Percentiles rank a stretch among this genome's conserved stretches.
Evolutionary conservation across 2,113 vertebrate species (phyloP).

Genomic region (Panthera uncia): DNA sequence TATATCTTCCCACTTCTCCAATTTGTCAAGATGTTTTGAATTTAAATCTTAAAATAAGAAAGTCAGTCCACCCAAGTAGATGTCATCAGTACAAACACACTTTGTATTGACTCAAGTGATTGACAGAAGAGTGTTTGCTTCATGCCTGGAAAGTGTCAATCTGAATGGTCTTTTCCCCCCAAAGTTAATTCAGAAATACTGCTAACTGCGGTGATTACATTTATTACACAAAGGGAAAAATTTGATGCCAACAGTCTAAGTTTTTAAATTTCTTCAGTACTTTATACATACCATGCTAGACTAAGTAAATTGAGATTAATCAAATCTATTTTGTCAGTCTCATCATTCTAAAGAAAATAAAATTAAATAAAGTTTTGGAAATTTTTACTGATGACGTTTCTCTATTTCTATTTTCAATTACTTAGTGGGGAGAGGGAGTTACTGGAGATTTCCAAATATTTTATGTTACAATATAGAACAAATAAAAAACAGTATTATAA

Average conservation of each 20-base stretch:
- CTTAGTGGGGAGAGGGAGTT: fast-evolving
- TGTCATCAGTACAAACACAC: slow-evolving; percentile 24
- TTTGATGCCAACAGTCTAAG: neutral
- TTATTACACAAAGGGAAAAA: neutral
- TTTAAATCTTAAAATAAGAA: slow-evolving; percentile 38
- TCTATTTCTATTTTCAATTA: slow-evolving; percentile 2
- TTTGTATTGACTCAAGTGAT: slow-evolving; percentile 5
- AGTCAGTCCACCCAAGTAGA: slow-evolving; percentile 13
- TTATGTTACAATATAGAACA: neutral
- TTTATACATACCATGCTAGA: neutral
- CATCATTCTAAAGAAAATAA: neutral
- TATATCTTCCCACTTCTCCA: slow-evolving; percentile 39
- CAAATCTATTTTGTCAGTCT: neutral
- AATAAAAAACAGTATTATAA: neutral
- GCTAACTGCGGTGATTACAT: neutral
- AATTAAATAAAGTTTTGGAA: neutral
- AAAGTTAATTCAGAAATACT: slow-evolving; percentile 36
- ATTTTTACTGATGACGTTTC: neutral
- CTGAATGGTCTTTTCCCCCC: neutral
- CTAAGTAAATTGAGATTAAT: neutral
- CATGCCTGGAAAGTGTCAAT: neutral
- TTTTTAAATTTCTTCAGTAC: neutral
- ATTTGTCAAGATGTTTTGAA: slow-evolving; percentile 58
- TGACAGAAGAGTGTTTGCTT: neutral
- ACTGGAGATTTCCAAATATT: neutral